Base-by-base conservation (phyloP, 2,888 invertebrate genomes). In the Dicranocentrus wangi region DNA sequence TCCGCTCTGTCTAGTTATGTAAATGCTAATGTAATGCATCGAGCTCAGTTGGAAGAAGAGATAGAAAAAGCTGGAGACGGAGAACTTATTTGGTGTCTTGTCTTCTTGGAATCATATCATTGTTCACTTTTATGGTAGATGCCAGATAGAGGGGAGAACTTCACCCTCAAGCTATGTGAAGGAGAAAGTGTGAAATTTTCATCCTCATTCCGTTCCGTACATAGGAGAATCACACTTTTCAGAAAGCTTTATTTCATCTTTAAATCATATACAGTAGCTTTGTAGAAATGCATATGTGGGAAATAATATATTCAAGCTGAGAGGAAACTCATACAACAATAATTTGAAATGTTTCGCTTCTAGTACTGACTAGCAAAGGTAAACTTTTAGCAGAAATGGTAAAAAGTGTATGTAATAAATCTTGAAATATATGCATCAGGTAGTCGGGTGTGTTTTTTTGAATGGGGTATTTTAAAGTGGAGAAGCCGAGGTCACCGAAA, bases 11-110 rank as follows among this genome's bases (percentile, higher is more conserved):
- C 79, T 72, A 72, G 66, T 72, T 72, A 79, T 79, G 79, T 55
- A 79, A 79, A 79, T 79, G 79, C 71, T 79, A 72, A 79, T 79
- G 72, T 72, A 66, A 71, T 72, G 79, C 66, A 72, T 72, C 27
- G 23, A 28, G 43, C 76, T 68, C 72, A 15, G 72, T 68, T 65
- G 76, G 68, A n/a, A 76, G 58, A 60, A 55, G 66, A 53, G 21
- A 58, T 28, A 53, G 51, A 53, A 25, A 58, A 53, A 58, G 13
- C 15, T 27, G 61, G 61, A 61, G 72, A 72, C 53, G 61, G 25
- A 47, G 55, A 69, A 69, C 53, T 58, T 70, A 17, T 39, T 58
- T 39, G 13, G 47, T 19, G 60, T 61, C 28, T 7, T 61, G 27
- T 72, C 39, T 72, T 72, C 58, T 27, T 42, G 23, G 51, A 75